Conservation (phyloP, 2,888 invertebrate species). For the Bellardia bayeri region DNA sequence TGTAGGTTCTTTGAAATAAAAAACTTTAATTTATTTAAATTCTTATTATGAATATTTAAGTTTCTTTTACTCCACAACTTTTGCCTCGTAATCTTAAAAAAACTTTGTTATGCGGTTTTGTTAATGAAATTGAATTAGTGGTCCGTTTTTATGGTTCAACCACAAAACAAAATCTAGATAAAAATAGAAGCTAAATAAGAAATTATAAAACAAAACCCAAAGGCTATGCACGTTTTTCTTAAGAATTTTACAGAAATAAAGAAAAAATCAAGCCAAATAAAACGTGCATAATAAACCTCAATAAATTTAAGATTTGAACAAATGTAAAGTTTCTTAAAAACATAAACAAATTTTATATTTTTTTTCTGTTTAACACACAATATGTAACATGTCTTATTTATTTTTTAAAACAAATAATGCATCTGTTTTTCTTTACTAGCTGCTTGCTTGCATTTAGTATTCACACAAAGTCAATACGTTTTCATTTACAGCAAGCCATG, state of each 20-base stretch:
- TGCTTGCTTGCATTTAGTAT: constrained; percentile 22
- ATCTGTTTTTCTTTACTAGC: constrained; percentile 4
- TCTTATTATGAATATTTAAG: too few relatives aligned
- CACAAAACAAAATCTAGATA: constrained; percentile 24
- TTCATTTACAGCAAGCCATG: not conserved
- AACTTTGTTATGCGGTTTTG: not conserved
- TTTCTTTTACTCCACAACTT: too few relatives aligned
- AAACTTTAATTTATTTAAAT: too few relatives aligned
- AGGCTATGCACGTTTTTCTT: constrained; percentile 19
- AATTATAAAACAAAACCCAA: constrained; percentile 12
- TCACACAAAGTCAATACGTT: not conserved
- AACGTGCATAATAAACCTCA: not conserved
- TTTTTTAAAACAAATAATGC: not conserved
- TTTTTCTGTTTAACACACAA: not conserved
- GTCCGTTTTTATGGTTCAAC: constrained; percentile 5
- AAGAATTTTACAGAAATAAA: not conserved
- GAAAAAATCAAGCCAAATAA: not conserved
- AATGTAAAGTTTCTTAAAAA: constrained; percentile 2
- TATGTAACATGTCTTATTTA: constrained; percentile 23
- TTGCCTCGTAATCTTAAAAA: too few relatives aligned
- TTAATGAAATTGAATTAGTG: not conserved
- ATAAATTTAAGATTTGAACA: constrained; percentile 3
- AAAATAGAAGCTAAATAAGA: not conserved
- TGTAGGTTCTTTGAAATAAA: too few relatives aligned
- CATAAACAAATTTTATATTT: not conserved